Evolutionary conservation across 2,797 vertebrate genomes (phyloP), one percentile per base, ranked within the genome.

Genomic region (Tympanoctomys barrerae): DNA sequence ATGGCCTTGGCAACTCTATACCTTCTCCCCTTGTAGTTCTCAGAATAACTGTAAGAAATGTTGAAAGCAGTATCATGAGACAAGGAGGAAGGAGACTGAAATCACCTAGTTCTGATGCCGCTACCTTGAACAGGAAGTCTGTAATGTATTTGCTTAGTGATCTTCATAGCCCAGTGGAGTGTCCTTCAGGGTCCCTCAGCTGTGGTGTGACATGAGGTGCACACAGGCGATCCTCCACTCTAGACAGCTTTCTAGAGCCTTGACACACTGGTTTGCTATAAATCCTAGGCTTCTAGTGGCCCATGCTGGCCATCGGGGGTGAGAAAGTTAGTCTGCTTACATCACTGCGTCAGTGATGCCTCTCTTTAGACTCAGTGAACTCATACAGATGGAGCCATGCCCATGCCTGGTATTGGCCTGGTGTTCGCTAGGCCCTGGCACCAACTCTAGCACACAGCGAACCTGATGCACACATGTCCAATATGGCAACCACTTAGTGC

Each of bases 371-470:
- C 39, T 49, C 36, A 26, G 7, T 42, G 46, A 26, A 19, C 46
- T 57, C 59, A 9, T 5, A 2, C 9, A n/a, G 3, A 11, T 5
- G 5, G 83, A 36, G 4, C 39, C 21, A 46, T 4, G 28, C 22
- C 1, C 5, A 39, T 8, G 31, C 8, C 22, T 54, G n/a, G 22
- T 8, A 54, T 4, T 42, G 61, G 18, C 33, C 14, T 19, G 4
- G 24, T 54, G 26, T 4, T 22, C 8, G 39, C 1, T 5, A 8
- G 13, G 26, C 7, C 4, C 26, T 28, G 9, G 5, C 19, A n/a
- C 7, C 21, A 22, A 36, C 36, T 28, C 39, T 31, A 49, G 39
- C 42, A 11, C 66, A 49, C 9, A 59, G 66, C 0, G 2, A 71
- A 46, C 52, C 90, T 31, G 5, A 7, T 54, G 14, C 46, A 39